Conservation (phyloP, 1,140 invertebrate genomes). For the Neodiprion virginianus region DNA sequence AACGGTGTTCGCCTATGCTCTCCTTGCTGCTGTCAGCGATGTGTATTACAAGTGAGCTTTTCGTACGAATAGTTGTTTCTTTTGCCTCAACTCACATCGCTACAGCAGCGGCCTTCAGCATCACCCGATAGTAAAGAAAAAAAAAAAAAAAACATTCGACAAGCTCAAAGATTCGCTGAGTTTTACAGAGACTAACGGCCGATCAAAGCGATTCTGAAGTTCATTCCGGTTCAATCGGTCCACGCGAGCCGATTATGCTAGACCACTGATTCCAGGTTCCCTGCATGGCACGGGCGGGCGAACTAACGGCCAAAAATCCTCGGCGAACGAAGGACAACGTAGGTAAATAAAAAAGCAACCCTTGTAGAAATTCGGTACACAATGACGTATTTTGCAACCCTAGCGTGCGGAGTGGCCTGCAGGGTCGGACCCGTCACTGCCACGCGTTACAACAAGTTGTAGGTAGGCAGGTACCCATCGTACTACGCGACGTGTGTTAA, state of each 20-base stretch:
- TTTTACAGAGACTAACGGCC: constrained; percentile 10
- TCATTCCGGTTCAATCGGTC: constrained; percentile 43
- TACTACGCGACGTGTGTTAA: too few relatives aligned
- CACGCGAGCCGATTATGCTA: constrained; percentile 30
- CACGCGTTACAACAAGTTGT: not conserved
- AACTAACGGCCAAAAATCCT: not conserved
- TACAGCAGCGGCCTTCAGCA: not conserved
- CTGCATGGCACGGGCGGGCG: not conserved
- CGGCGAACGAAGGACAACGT: not conserved
- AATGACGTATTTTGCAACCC: not conserved
- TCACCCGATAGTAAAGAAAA: constrained; percentile 4
- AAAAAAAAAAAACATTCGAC: not conserved
- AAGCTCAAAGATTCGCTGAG: not conserved
- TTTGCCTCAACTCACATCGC: too few relatives aligned
- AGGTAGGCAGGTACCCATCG: too few relatives aligned
- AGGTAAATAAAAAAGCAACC: not conserved
- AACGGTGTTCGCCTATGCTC: not conserved
- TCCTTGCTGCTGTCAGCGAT: not conserved
- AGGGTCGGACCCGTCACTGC: not conserved
- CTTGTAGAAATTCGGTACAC: not conserved
- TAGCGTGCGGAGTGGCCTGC: not conserved
- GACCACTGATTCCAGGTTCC: constrained; percentile 27
- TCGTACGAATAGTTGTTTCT: too few relatives aligned
- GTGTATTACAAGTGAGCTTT: not conserved
- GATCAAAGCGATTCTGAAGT: constrained; percentile 46